Conservation (phyloP, 2,113 vertebrate species). For the Coptodon rendalli region DNA sequence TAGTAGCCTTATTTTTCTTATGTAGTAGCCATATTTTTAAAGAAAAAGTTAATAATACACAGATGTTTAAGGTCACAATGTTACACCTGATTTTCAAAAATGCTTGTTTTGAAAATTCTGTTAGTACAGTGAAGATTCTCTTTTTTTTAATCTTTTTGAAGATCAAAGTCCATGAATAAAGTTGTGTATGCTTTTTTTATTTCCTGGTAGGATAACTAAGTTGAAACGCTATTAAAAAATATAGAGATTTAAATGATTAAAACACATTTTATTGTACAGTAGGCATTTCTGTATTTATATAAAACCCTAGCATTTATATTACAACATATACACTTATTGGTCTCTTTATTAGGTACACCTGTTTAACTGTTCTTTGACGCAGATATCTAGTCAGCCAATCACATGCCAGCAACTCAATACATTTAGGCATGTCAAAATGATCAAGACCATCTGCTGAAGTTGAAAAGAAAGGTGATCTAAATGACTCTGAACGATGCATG, state of each 20-base stretch:
- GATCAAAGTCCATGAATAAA: background rate
- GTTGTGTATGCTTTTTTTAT: background rate
- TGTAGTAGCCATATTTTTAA: background rate
- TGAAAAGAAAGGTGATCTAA: background rate
- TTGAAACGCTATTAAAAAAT: background rate
- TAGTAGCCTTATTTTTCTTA: background rate
- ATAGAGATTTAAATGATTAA: background rate
- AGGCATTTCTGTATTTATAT: background rate
- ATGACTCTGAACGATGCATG: background rate
- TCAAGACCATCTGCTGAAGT: background rate
- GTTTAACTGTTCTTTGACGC: background rate
- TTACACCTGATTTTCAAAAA: background rate
- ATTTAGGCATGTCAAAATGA: background rate
- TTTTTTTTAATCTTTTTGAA: background rate
- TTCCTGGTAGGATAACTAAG: background rate
- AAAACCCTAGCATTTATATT: background rate
- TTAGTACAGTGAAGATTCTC: background rate
- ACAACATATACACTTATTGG: background rate
- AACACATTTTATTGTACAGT: background rate
- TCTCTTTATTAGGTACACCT: background rate
- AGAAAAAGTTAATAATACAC: background rate
- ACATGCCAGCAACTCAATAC: background rate
- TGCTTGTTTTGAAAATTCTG: background rate
- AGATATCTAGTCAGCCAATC: background rate
- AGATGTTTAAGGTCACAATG: background rate